A percentile compares a stretch with the other conserved stretches of the same genome.
These are phyloP conservation scores for Heteropelma amictum DNA, from an alignment of 2,888 invertebrate species.

Conservation along the genomic window DNA sequence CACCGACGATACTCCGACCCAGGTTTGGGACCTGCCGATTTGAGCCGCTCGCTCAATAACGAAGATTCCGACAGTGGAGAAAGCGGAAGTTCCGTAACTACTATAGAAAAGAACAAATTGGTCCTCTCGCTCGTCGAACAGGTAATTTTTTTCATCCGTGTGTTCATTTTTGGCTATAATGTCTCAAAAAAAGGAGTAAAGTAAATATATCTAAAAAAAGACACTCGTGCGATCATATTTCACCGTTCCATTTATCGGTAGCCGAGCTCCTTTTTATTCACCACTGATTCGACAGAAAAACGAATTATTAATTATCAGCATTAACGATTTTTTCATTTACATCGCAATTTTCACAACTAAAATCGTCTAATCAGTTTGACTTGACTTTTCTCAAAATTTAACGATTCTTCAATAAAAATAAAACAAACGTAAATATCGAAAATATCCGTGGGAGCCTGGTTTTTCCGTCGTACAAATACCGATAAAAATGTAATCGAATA, in stretches of 20 bases:
- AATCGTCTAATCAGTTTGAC: too few relatives aligned
- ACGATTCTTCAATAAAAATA: too few relatives aligned
- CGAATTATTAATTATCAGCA: too few relatives aligned
- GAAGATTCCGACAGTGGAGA: constrained; percentile 79
- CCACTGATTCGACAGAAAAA: too few relatives aligned
- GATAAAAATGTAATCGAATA: not conserved
- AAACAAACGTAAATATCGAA: too few relatives aligned
- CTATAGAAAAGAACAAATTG: constrained; percentile 81
- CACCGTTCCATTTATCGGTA: too few relatives aligned
- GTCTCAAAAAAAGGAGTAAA: not conserved
- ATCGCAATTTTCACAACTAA: too few relatives aligned
- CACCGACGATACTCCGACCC: constrained; percentile 85
- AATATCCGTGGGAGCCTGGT: too few relatives aligned
- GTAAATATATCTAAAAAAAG: not conserved
- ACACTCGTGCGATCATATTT: too few relatives aligned
- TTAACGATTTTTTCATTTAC: too few relatives aligned
- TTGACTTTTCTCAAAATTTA: too few relatives aligned
- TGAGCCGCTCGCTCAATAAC: constrained; percentile 78
- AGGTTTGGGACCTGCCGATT: constrained; percentile 80
- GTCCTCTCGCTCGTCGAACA: constrained; percentile 85
- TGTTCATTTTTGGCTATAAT: not conserved
- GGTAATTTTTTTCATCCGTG: constrained; percentile 77
- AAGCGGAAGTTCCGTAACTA: constrained; percentile 78
- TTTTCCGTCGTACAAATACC: not conserved
- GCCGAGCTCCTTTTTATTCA: too few relatives aligned